A percentile compares a stretch with the other conserved stretches of the same genome.
Conservation (phyloP, 2,888 invertebrate genomes). For the Arge pagana region DNA sequence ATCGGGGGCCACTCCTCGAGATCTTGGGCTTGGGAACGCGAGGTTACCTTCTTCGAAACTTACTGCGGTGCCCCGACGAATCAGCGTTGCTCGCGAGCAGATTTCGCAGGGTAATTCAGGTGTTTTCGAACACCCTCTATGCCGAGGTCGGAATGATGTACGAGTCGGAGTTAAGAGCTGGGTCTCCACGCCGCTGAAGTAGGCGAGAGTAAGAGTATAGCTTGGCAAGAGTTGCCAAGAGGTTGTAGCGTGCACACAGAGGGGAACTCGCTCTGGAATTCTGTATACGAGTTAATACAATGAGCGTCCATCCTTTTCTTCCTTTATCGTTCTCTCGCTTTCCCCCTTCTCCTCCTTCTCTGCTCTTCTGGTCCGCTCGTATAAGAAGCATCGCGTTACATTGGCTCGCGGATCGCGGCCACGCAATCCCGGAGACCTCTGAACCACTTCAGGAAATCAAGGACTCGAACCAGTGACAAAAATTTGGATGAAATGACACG, state of each 20-base stretch:
- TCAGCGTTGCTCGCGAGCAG: no score
- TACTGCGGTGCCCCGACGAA: no score
- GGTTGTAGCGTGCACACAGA: conserved; percentile 47
- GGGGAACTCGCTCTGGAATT: conserved; percentile 49
- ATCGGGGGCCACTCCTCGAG: no score
- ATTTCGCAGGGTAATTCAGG: conserved; percentile 10
- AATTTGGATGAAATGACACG: no score
- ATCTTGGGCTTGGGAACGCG: no score
- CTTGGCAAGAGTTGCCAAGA: conserved; percentile 34
- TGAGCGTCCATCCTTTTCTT: conserved; percentile 39
- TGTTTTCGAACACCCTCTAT: conserved; percentile 19
- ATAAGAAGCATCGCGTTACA: not conserved
- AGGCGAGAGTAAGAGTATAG: conserved; percentile 41
- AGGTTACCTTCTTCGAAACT: no score
- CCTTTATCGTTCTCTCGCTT: conserved; percentile 3
- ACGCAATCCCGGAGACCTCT: conserved; percentile 42
- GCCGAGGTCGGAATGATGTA: not conserved
- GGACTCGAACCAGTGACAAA: no score
- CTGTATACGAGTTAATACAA: conserved; percentile 49
- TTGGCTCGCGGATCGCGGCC: conserved; percentile 30
- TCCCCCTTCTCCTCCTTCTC: not conserved
- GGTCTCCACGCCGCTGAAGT: conserved; percentile 30
- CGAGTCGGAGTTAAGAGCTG: conserved; percentile 16
- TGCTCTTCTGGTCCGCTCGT: not conserved
- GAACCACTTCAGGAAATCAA: conserved; percentile 26